Evolutionary conservation across 2,113 vertebrate species (phyloP), one percentile per base, ranked within the genome.

Genomic region (Elanus axillaris): DNA sequence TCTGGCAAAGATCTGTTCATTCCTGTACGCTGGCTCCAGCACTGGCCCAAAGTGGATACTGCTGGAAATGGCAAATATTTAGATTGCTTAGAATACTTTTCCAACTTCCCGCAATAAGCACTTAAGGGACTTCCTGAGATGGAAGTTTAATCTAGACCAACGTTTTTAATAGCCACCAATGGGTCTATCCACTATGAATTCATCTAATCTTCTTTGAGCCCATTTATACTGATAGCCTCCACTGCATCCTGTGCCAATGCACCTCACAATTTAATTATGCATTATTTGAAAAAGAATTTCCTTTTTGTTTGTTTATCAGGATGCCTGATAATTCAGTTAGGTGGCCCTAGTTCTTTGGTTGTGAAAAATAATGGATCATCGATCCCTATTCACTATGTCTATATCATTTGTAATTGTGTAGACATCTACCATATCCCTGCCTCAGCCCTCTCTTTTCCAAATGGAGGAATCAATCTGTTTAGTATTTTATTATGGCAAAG

Each of bases 261-360:
- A 90, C 62, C 73, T 96, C 87, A 82, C 31, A 96, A 96, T 97
- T 93, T 85, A 96, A 95, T 96, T 96, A 96, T 85, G 59, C 10
- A 45, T 67, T 90, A 90, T 91, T 96, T 91, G 86, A 96, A 96
- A 96, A 91, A 95, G 36, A 95, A 88, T 96, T 96, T 96, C 92
- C 91, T 85, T 94, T 95, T 93, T 91, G 84, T 86, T 95, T 97
- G 88, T 96, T 96, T 97, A 95, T 95, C 93, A 96, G 87, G 84
- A 96, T 96, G 87, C 45, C 36, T 68, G 69, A 69, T 87, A 95
- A 96, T 87, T 91, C 75, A 82, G 91, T 96, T 91, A 95, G 48
- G 16, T 52, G 40, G 11, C 31, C 53, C 38, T 85, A 85, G 52
- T 78, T 87, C 80, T 94, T 91, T 71, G 62, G 48, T 88, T 89